Base-by-base conservation (phyloP, 2,888 invertebrate genomes). In the Limnephilus auricula region DNA sequence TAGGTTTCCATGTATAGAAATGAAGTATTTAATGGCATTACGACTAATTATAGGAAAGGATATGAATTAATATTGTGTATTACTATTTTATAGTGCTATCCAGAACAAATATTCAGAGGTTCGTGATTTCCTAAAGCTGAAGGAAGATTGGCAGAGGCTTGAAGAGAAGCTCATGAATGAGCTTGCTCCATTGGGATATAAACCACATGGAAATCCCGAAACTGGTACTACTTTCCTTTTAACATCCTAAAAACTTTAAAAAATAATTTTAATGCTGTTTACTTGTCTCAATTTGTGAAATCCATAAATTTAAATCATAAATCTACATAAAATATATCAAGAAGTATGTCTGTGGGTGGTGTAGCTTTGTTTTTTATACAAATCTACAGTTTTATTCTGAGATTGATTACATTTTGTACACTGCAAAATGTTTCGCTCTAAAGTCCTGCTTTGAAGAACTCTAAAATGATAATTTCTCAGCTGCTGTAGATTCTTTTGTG, bases 81-180 rank as follows among this genome's bases (percentile, higher is more conserved):
- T 65, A 65, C 65, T n/a, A n/a, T 25, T 25, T 94, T 93, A 45
- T 93, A 97, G 97, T 93, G 96, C 96, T 79, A 94, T 97, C 86
- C 97, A 97, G 94, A 95, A 95, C 92, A 97, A 97, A 91, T 94
- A 97, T 92, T 94, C 95, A n/a, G 97, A 97, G 93, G 94, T 97
- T 91, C 96, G 96, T 93, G 96, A 96, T 92, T 97, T 97, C 94
- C 97, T 97, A 94, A 95, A 95, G 92, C 96, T 96, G 92, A 97
- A 97, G 93, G 96, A 97, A 92, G 95, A 96, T 91, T 97, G 96
- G 96, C 94, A 97, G 90, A 95, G 95, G 89, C 94, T 96, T 91
- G 96, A 96, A 93, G 96, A 97, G 93, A 95, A 96, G 93, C 94
- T 97, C 40, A 94, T 96, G 90, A 95, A 95, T 94, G 96, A 96